Evolutionary conservation across 35 echinoderm and acorn worm species (phyloP).

Genomic region (Lytechinus pictus): DNA sequence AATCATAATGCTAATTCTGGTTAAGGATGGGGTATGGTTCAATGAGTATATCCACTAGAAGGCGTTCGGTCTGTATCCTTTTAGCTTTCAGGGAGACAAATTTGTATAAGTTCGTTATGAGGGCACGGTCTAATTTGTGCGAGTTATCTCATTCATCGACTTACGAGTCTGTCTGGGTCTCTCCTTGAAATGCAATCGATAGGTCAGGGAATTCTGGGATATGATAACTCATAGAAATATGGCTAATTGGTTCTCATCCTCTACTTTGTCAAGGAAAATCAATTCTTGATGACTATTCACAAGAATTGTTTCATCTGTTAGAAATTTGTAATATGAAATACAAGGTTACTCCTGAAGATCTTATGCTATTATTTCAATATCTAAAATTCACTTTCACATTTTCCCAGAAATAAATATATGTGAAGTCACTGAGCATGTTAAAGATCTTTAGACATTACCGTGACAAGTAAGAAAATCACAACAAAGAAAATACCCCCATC

Average conservation of each 20-base stretch:
- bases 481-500: too few relatives aligned
- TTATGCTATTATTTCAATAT: too few relatives aligned
- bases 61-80: not conserved
- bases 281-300: not conserved
- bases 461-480: too few relatives aligned
- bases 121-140: constrained; percentile 1
- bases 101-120: not conserved
- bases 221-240: not conserved
- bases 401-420: too few relatives aligned
- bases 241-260: not conserved
- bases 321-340: not conserved
- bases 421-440: too few relatives aligned
- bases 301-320: not conserved
- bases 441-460: too few relatives aligned
- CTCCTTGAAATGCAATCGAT: not conserved
- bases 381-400: too few relatives aligned
- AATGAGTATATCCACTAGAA: not conserved
- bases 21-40: not conserved
- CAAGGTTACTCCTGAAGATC: too few relatives aligned
- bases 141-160: constrained; percentile 11
- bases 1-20: not conserved
- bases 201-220: constrained; percentile 3
- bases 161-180: not conserved
- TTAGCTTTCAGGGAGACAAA: not conserved
- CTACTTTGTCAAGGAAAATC: not conserved